Conservation (phyloP, 2,888 invertebrate species). For the Raillietiella orientalis region DNA sequence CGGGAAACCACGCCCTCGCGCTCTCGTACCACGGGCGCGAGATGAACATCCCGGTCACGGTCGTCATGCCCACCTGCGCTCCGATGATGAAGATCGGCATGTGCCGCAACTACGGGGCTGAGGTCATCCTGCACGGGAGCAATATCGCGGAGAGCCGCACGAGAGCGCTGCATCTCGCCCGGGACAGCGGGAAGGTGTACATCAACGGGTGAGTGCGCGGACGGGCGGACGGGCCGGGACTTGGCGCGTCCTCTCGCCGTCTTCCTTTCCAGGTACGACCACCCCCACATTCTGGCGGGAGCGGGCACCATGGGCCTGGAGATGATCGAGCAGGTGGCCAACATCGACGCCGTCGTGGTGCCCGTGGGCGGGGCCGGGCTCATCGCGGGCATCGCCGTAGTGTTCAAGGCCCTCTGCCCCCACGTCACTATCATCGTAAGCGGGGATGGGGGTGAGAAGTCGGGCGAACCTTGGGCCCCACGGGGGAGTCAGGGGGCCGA, state of each 20-base stretch:
- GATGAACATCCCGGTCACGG: constrained; percentile 33
- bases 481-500: neutral
- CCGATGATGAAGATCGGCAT: constrained; percentile 84
- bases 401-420: constrained; percentile 55
- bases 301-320: constrained; percentile 81
- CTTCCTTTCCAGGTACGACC: constrained; percentile 38
- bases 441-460: constrained; percentile 8
- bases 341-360: constrained; percentile 59
- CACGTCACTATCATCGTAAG: constrained; percentile 53
- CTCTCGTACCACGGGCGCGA: constrained; percentile 42
- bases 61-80: constrained; percentile 82
- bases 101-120: constrained; percentile 50
- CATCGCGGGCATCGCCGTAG: constrained; percentile 62
- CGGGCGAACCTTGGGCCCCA: neutral
- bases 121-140: constrained; percentile 43
- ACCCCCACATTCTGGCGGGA: constrained; percentile 77
- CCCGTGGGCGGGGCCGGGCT: constrained; percentile 84
- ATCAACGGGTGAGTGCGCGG: constrained; percentile 53
- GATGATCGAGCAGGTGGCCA: constrained; percentile 57
- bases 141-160: constrained; percentile 57
- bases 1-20: constrained; percentile 74
- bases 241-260: too few relatives aligned
- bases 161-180: constrained; percentile 37
- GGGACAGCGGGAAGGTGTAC: constrained; percentile 34
- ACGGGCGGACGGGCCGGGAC: too few relatives aligned